These are phyloP conservation scores for Tetramorium alpestre DNA, from an alignment of 1,140 invertebrate species.

Conservation along the genomic window DNA sequence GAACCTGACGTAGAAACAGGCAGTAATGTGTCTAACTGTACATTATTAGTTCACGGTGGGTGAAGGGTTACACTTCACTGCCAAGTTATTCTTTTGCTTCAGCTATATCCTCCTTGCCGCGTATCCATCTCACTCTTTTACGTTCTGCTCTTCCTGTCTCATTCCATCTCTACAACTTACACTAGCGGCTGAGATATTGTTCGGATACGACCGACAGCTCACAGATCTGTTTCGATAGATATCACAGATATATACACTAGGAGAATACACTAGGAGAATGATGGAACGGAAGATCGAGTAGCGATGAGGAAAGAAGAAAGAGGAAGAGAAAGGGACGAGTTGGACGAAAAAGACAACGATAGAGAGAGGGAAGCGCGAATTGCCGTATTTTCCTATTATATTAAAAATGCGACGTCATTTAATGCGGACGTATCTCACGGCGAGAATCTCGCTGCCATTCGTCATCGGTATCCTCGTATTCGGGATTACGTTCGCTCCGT, in stretches of 20 bases:
- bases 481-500: constrained; percentile 65
- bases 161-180: neutral
- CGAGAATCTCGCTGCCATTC: constrained; percentile 74
- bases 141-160: constrained; percentile 41
- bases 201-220: constrained; percentile 79
- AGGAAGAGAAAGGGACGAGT: neutral
- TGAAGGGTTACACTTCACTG: constrained; percentile 80
- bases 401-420: constrained; percentile 81
- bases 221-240: constrained; percentile 81
- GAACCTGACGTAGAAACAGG: constrained; percentile 72
- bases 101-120: neutral
- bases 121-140: constrained; percentile 10
- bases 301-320: constrained; percentile 27
- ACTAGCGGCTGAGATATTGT: constrained; percentile 78
- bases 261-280: constrained; percentile 58
- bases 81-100: constrained; percentile 65
- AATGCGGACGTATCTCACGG: constrained; percentile 74
- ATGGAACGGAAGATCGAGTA: constrained; percentile 66
- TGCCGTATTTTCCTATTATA: constrained; percentile 58
- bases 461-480: constrained; percentile 77
- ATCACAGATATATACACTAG: constrained; percentile 71
- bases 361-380: constrained; percentile 50
- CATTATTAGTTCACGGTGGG: constrained; percentile 79
- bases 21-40: constrained; percentile 79
- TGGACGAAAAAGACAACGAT: neutral